Conservation (phyloP, 30 jellyfish, hydroid and myxozoan genomes). For the Phacellophora camtschatica region DNA sequence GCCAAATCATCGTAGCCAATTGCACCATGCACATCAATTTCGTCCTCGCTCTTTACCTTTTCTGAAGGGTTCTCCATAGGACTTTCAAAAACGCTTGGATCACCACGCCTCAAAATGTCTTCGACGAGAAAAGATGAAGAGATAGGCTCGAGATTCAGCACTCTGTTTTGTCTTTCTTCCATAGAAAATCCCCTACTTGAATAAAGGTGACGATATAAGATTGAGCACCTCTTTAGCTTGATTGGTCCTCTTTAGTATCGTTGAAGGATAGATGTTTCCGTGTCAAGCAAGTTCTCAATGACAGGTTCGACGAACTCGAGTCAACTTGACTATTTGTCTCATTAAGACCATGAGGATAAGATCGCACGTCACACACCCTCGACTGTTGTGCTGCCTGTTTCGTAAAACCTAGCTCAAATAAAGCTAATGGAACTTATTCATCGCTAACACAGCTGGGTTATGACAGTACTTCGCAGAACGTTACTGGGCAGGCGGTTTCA, state of each 20-base stretch:
- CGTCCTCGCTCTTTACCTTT: slow-evolving; percentile 15
- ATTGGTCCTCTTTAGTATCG: too few species aligned
- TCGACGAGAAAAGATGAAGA: slow-evolving; percentile 92
- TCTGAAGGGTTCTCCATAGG: slow-evolving; percentile 64
- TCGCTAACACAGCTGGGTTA: slow-evolving; percentile 61
- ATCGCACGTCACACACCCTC: not conserved
- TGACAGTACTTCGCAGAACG: slow-evolving; percentile 36
- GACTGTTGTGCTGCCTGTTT: slow-evolving; percentile 50
- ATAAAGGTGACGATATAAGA: slow-evolving; percentile 34
- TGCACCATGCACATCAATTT: not conserved
- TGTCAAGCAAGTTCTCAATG: not conserved
- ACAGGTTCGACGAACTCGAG: not conserved
- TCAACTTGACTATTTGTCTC: not conserved
- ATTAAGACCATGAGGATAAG: not conserved
- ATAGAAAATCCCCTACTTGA: slow-evolving; percentile 45
- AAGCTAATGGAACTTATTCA: slow-evolving; percentile 68
- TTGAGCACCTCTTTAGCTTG: slow-evolving; percentile 43
- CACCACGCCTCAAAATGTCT: slow-evolving; percentile 78
- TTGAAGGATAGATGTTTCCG: slow-evolving; percentile 12
- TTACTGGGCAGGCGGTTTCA: slow-evolving; percentile 62
- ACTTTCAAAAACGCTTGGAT: slow-evolving; percentile 44
- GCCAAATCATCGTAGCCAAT: slow-evolving; percentile 33
- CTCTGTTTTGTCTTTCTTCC: slow-evolving; percentile 64
- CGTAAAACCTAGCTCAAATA: slow-evolving; percentile 65
- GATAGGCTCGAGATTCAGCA: slow-evolving; percentile 72